Conservation (phyloP, 1,140 invertebrate species). For the Ctenoplectra terminalis region DNA sequence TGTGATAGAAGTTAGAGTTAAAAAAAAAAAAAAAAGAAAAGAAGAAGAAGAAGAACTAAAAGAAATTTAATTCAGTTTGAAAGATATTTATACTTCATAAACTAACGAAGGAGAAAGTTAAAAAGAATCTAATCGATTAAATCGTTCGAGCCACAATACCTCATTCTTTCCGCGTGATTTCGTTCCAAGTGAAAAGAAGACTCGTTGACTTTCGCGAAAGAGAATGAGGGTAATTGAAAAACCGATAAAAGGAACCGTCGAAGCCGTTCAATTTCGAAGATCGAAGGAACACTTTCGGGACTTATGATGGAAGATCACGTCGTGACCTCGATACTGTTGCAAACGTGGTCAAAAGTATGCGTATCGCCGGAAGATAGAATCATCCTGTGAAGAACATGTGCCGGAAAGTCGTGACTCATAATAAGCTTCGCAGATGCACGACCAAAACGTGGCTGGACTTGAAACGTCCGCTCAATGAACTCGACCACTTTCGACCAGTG, state of each 20-base stretch:
- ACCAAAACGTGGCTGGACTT: conserved; percentile 22
- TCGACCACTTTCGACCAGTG: background rate
- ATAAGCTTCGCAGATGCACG: conserved; percentile 11
- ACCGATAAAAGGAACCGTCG: background rate
- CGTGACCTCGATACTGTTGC: background rate
- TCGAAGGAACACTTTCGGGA: background rate
- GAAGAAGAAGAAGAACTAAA: no score
- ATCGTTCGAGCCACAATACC: background rate
- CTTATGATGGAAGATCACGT: background rate
- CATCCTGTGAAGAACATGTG: conserved; percentile 26
- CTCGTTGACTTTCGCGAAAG: background rate
- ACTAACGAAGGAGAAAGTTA: background rate
- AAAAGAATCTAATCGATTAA: background rate
- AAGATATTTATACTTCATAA: background rate
- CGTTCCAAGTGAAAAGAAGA: background rate
- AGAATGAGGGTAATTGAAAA: background rate
- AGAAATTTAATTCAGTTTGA: background rate
- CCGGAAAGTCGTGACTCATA: conserved; percentile 1
- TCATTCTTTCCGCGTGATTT: conserved; percentile 7
- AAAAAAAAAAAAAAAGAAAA: background rate
- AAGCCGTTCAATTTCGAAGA: background rate
- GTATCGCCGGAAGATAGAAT: background rate
- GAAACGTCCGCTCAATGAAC: conserved; percentile 18
- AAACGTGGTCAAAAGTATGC: conserved; percentile 5
- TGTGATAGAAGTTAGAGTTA: background rate